Evolutionary conservation across 1,140 invertebrate genomes (phyloP).

Genomic region (Aricia agestis): DNA sequence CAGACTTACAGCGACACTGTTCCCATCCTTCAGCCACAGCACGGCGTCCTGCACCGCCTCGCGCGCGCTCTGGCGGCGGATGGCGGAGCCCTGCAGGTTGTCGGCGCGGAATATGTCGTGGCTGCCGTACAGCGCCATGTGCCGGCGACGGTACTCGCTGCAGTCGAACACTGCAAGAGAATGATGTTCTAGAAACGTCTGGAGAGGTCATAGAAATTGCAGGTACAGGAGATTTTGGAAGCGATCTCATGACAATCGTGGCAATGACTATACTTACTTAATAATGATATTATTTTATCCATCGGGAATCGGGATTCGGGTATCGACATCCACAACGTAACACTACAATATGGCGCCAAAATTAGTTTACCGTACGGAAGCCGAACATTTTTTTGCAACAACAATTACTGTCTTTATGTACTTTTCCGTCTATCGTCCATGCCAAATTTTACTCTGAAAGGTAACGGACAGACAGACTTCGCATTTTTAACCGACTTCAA

Average conservation of each 20-base stretch:
- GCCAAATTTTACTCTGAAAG: no score
- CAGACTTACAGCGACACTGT: slow-evolving; percentile 86
- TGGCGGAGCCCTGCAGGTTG: slow-evolving; percentile 86
- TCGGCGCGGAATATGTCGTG: slow-evolving; percentile 92
- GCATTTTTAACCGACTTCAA: no score
- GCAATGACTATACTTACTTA: no score
- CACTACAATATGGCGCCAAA: no score
- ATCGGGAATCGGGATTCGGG: no score
- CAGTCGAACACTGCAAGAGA: slow-evolving; percentile 86
- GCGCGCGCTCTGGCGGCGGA: slow-evolving; percentile 86
- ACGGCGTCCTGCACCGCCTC: slow-evolving; percentile 91
- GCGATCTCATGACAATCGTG: not conserved
- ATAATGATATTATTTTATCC: no score
- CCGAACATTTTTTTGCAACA: no score
- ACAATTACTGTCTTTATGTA: no score
- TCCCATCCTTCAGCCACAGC: slow-evolving; percentile 84
- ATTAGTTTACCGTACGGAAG: no score
- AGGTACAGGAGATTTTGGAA: not conserved
- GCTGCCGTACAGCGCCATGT: slow-evolving; percentile 85
- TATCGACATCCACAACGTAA: no score
- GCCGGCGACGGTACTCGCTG: slow-evolving; percentile 88
- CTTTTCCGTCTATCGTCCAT: no score
- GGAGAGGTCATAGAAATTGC: slow-evolving; percentile 6
- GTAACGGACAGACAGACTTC: no score
- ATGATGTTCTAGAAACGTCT: not conserved